Percentiles rank a stretch among this genome's conserved stretches.
These are phyloP conservation scores for Polydrusus pterygomalis DNA, from an alignment of 2,888 invertebrate genomes.

Conservation along the genomic window DNA sequence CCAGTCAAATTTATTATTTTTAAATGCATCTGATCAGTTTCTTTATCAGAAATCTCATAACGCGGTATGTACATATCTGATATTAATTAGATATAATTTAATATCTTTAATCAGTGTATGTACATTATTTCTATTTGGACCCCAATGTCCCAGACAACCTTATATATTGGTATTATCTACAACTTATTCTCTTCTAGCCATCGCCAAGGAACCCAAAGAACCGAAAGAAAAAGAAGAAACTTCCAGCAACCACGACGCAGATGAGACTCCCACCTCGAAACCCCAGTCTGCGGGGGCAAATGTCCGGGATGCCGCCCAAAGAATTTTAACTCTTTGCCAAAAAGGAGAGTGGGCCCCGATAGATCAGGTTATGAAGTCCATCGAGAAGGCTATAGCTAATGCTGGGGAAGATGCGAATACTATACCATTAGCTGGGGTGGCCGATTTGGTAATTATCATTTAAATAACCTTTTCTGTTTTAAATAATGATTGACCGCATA, in stretches of 20 bases:
- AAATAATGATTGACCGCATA: no score
- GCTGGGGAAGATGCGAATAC: slow-evolving; percentile 86
- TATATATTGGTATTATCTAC: no score
- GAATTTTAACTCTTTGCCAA: slow-evolving; percentile 85
- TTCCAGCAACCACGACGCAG: slow-evolving; percentile 63
- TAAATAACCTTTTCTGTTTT: no score
- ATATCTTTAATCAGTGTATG: no score
- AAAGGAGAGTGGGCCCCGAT: slow-evolving; percentile 94
- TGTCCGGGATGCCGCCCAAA: slow-evolving; percentile 84
- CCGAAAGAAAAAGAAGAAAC: slow-evolving; percentile 74
- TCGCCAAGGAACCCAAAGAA: slow-evolving; percentile 75
- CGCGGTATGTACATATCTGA: no score
- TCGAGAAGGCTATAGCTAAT: slow-evolving; percentile 85
- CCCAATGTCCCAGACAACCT: no score
- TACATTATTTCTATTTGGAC: no score
- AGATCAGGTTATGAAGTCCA: slow-evolving; percentile 89
- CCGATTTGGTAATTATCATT: slow-evolving; percentile 81
- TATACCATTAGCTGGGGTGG: slow-evolving; percentile 85
- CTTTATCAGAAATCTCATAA: no score
- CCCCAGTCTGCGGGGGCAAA: slow-evolving; percentile 89
- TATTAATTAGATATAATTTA: no score
- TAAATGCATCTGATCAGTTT: no score
- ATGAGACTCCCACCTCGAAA: slow-evolving; percentile 74
- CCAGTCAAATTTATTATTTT: no score
- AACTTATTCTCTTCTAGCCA: slow-evolving; percentile 37